phyloP scores from a whole-genome alignment of 2,888 invertebrate genomes.

The Keiferia lycopersicella region DNA sequence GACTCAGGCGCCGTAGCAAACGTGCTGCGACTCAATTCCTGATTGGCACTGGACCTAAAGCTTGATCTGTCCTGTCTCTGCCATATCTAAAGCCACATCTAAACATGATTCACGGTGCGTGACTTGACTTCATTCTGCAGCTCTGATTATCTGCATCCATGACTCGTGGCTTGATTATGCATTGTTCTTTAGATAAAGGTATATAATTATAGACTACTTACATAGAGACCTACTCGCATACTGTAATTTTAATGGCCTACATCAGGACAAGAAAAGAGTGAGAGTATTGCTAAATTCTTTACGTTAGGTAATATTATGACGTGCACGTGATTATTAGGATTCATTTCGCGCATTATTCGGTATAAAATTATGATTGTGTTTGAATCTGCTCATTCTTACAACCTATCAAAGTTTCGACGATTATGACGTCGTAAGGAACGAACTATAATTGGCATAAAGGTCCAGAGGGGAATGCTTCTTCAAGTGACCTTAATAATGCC shows the following conservation, averaged over 20 bases:
- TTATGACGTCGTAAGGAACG: not conserved
- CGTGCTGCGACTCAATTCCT: not conserved
- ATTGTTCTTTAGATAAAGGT: not conserved
- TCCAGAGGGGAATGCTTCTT: not conserved
- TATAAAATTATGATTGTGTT: no score
- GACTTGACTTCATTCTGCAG: not conserved
- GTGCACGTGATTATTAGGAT: no score
- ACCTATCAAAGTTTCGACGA: not conserved
- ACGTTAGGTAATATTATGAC: no score
- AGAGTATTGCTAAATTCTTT: no score
- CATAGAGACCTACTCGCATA: no score
- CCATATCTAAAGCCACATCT: constrained; percentile 5
- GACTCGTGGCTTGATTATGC: constrained; percentile 4
- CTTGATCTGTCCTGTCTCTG: not conserved
- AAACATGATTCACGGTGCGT: constrained; percentile 1
- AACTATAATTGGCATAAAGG: constrained; percentile 1
- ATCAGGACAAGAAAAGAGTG: no score
- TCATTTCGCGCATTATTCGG: no score
- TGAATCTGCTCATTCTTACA: no score
- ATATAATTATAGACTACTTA: not conserved
- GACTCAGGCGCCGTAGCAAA: not conserved
- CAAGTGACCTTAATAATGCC: not conserved
- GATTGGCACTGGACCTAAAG: not conserved
- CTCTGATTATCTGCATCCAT: constrained; percentile 5
- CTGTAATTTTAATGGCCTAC: no score